Evolutionary conservation across 2,113 vertebrate species (phyloP).

Genomic region (Tachysurus vachellii): DNA sequence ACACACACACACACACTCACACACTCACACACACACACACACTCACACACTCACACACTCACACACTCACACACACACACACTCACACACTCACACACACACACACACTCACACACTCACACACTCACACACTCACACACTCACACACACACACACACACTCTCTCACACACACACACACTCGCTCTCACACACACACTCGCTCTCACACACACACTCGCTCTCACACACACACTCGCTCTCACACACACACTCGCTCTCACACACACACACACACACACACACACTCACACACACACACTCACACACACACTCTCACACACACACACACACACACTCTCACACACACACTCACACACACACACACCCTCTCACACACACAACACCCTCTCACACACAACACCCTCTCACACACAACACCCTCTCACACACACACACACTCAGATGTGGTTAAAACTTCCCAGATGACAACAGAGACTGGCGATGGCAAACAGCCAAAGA

Average conservation of each 20-base stretch:
- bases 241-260: no score
- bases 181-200: no score
- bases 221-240: no score
- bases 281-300: conserved; percentile 33
- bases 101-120: not conserved
- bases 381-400: not conserved
- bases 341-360: not conserved
- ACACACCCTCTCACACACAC: no score
- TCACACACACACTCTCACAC: not conserved
- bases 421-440: not conserved
- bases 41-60: no score
- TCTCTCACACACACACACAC: not conserved
- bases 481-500: conserved; percentile 17
- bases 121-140: conserved; percentile 27
- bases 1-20: not conserved
- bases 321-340: not conserved
- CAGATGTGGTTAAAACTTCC: conserved; percentile 13
- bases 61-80: no score
- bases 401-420: no score
- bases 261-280: not conserved
- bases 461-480: conserved; percentile 28
- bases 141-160: not conserved
- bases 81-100: not conserved
- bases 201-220: not conserved
- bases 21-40: conserved; percentile 3